Evolutionary conservation across 1,140 invertebrate species (phyloP).

Genomic region (Papilio machaon): DNA sequence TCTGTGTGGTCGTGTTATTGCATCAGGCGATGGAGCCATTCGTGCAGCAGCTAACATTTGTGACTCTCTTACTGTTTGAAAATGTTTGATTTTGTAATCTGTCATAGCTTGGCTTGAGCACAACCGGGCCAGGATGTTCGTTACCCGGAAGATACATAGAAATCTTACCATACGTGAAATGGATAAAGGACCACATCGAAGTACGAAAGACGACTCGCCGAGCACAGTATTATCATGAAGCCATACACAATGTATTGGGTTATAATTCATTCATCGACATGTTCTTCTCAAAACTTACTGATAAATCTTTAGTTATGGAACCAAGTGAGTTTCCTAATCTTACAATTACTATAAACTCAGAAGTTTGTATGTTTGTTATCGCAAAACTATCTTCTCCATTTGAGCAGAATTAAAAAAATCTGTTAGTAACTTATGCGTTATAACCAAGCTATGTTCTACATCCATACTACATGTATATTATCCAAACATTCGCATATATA

Average conservation of each 20-base stretch:
- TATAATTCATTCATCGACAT: slow-evolving; percentile 5
- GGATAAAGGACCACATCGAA: slow-evolving; percentile 30
- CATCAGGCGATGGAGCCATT: too few species aligned
- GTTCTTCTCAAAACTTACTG: slow-evolving; percentile 9
- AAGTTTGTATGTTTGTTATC: too few species aligned
- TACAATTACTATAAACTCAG: too few species aligned
- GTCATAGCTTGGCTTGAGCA: slow-evolving; percentile 38
- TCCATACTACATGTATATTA: neutral
- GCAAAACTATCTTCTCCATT: too few species aligned
- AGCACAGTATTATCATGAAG: slow-evolving; percentile 13
- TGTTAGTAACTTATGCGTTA: too few species aligned
- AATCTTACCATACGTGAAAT: slow-evolving; percentile 38
- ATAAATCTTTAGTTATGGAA: slow-evolving; percentile 31
- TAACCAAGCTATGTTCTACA: too few species aligned
- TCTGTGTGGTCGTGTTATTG: too few species aligned
- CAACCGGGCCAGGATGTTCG: slow-evolving; percentile 35
- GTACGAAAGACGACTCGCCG: slow-evolving; percentile 14
- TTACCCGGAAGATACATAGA: slow-evolving; percentile 37
- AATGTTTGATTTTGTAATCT: neutral
- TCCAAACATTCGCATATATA: too few species aligned
- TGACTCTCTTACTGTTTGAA: neutral
- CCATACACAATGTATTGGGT: slow-evolving; percentile 14
- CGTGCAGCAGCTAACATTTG: too few species aligned
- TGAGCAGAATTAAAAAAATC: too few species aligned
- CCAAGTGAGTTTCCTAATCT: slow-evolving; percentile 18